Conservation (phyloP, 2,113 vertebrate species). For the Prunella himalayana region DNA sequence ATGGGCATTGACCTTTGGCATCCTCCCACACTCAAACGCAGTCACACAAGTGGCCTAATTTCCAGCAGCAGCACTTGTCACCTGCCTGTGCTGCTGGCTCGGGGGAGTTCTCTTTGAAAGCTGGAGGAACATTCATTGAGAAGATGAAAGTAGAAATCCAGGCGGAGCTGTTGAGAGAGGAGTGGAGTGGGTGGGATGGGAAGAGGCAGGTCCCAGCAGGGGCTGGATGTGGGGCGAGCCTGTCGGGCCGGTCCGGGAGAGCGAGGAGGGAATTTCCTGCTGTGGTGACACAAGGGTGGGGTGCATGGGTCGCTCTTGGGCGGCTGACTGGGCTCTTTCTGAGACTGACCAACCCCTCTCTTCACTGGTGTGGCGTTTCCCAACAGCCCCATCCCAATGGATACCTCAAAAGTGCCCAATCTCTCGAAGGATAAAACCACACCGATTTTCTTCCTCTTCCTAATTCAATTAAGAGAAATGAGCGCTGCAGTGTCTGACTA, state of each 20-base stretch:
- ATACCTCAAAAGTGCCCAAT: slow-evolving; percentile 47
- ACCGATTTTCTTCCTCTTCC: slow-evolving; percentile 55
- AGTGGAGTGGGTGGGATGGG: slow-evolving; percentile 25
- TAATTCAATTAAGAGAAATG: slow-evolving; percentile 62
- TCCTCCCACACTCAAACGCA: background rate
- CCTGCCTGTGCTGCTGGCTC: background rate
- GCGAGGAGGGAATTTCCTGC: slow-evolving; percentile 64
- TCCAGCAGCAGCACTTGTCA: background rate
- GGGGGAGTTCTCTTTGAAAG: background rate
- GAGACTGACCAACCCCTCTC: slow-evolving; percentile 37
- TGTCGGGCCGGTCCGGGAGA: slow-evolving; percentile 46
- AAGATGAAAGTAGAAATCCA: slow-evolving; percentile 53
- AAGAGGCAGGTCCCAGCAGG: slow-evolving; percentile 48
- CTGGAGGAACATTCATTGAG: background rate
- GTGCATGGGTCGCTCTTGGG: slow-evolving; percentile 16
- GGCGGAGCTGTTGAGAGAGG: slow-evolving; percentile 57
- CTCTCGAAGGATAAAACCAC: slow-evolving; percentile 56
- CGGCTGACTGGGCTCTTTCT: slow-evolving; percentile 47
- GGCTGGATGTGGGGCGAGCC: slow-evolving; percentile 37
- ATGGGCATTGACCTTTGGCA: background rate
- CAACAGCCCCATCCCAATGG: slow-evolving; percentile 27
- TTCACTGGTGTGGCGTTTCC: background rate
- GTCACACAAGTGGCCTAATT: background rate
- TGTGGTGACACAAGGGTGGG: slow-evolving; percentile 44
- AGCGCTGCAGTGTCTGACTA: slow-evolving; percentile 23